Conservation (phyloP, 2,888 invertebrate genomes). For the Ptycholaimellus sp. region DNA sequence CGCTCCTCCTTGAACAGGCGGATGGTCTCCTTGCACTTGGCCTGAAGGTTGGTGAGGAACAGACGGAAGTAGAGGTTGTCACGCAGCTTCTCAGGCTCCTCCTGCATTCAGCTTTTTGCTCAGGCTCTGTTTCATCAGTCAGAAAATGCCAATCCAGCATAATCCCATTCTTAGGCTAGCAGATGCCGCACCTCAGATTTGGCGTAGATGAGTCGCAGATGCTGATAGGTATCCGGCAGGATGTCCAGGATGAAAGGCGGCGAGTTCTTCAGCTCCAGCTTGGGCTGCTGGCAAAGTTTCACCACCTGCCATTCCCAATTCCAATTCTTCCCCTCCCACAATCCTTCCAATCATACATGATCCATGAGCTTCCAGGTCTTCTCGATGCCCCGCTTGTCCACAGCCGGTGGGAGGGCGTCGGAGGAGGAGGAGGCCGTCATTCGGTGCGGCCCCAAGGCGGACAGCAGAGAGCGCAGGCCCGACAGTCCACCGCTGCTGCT, state of each 20-base stretch:
- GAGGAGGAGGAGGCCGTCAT: too few relatives aligned
- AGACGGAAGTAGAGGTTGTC: conserved; percentile 82
- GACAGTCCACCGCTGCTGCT: too few relatives aligned
- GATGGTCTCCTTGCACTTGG: conserved; percentile 77
- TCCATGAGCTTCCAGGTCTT: conserved; percentile 19
- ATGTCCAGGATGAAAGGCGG: conserved; percentile 98
- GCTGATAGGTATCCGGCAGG: conserved; percentile 91
- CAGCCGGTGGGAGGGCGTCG: too few relatives aligned
- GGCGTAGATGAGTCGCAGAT: conserved; percentile 34
- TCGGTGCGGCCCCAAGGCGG: too few relatives aligned
- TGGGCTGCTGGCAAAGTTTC: conserved; percentile 87
- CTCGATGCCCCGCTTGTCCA: conserved; percentile 13
- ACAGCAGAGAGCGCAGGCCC: too few relatives aligned
- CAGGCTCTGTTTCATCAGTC: not conserved
- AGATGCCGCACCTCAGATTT: not conserved
- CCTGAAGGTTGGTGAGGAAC: conserved; percentile 87
- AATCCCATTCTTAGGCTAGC: not conserved
- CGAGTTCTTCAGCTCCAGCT: conserved; percentile 90
- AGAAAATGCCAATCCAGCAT: conserved; percentile 3
- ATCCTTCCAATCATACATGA: too few relatives aligned
- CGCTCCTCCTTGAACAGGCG: conserved; percentile 94
- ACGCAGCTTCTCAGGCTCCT: conserved; percentile 21
- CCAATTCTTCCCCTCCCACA: too few relatives aligned
- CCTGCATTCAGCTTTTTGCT: conserved; percentile 10
- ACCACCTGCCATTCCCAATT: too few relatives aligned